Evolutionary conservation across 2,888 invertebrate species (phyloP), one percentile per base, ranked within the genome.

Genomic region (Tachina lurida): DNA sequence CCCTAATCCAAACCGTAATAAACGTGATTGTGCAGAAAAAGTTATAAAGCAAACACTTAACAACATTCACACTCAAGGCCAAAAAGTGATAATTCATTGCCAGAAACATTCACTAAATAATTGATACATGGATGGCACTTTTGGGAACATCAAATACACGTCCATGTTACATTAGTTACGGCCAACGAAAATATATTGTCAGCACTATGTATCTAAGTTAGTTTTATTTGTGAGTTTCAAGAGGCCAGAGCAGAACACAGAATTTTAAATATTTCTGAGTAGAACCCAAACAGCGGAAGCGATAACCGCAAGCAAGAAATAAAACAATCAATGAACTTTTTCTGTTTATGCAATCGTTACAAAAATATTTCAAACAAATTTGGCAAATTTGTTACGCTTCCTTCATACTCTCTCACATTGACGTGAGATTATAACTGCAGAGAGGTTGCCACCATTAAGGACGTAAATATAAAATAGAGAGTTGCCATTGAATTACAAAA

Each of bases 71-170:
- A 43, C 70, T 79, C 12, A 43, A 58, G 63, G 31, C 31, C 49
- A 39, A 54, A 49, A 68, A 47, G 68, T 79, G 79, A 79, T 79
- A 70, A 68, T 73, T 78, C 78, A 73, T 45, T 77, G 71, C 47
- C 75, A 70, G 47, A 56, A 67, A 67, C 75, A 77, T 67, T 49
- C 60, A 49, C n/a, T 10, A 62, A 45, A 62, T 49, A 74, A 39
- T 74, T 74, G 22, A 52, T 60, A 77, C 49, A 17, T 39, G 67
- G 19, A 17, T 39, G 67, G 19, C 22, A 31, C 47, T 60, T 74
- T 65, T 22, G 63, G 67, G 73, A 67, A 67, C 74, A 75, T 70
- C 56, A 70, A 60, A 45, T 52, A 73, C 47, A 63, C 84, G 81
- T 68, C 47, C 73, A n/a, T n/a, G 49, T 47, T 68, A 73, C 56